Evolutionary conservation across 2,113 vertebrate genomes (phyloP).

Genomic region (Polyodon spathula): DNA sequence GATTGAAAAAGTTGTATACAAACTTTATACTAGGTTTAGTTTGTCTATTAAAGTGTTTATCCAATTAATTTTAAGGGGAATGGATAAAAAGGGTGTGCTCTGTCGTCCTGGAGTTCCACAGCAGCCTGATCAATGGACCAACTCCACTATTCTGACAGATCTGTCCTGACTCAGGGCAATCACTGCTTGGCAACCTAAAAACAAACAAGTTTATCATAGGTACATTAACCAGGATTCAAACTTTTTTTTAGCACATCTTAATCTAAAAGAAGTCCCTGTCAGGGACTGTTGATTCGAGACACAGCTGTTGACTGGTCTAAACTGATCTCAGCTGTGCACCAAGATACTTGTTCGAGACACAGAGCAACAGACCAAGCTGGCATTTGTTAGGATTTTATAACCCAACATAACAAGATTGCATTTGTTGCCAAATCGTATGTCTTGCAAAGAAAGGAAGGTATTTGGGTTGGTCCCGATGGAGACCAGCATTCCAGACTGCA

Average conservation of each 20-base stretch:
- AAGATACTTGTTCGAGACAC: neutral
- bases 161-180: constrained; percentile 54
- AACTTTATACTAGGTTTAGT: too few relatives aligned
- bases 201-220: neutral
- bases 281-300: neutral
- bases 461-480: constrained; percentile 18
- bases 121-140: constrained; percentile 52
- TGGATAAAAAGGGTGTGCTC: constrained; percentile 53
- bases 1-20: too few relatives aligned
- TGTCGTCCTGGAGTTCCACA: constrained; percentile 40
- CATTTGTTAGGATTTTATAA: constrained; percentile 6
- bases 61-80: too few relatives aligned
- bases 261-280: neutral
- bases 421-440: constrained; percentile 17
- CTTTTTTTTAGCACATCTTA: neutral
- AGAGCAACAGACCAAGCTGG: neutral
- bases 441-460: constrained; percentile 11
- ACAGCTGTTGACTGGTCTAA: neutral
- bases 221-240: too few relatives aligned
- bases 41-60: too few relatives aligned
- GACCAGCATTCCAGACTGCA: constrained; percentile 21
- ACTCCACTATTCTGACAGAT: constrained; percentile 59
- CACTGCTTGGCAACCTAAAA: constrained; percentile 45
- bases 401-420: neutral
- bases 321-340: neutral